Conservation (phyloP, 30 jellyfish, hydroid and myxozoan species). For the Chironex yamaguchii region DNA sequence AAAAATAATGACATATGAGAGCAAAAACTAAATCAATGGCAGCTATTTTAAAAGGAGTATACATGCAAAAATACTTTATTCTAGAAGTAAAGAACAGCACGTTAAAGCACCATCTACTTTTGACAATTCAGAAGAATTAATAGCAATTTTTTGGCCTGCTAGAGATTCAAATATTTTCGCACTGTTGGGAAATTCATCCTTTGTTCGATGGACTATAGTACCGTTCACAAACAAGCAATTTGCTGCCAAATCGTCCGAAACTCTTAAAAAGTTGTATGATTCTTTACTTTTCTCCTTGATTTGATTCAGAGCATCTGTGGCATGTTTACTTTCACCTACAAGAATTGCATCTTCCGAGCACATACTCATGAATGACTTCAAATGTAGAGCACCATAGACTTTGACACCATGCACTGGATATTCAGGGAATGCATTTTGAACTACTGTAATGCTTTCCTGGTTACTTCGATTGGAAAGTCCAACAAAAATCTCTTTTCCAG, state of each 20-base stretch:
- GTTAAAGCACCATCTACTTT: slow-evolving; percentile 94
- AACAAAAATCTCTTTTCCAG: slow-evolving; percentile 91
- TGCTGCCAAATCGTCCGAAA: slow-evolving; percentile 81
- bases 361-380: slow-evolving; percentile 81
- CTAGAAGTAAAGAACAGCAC: slow-evolving; percentile 66
- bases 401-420: slow-evolving; percentile 80
- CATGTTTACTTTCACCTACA: slow-evolving; percentile 54
- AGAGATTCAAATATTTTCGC: slow-evolving; percentile 41
- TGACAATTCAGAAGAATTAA: slow-evolving; percentile 62
- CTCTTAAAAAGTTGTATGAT: slow-evolving; percentile 46
- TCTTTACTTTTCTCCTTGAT: slow-evolving; percentile 61
- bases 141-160: slow-evolving; percentile 35
- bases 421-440: slow-evolving; percentile 57
- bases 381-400: slow-evolving; percentile 68
- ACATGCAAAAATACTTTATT: no score
- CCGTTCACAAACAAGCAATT: slow-evolving; percentile 84
- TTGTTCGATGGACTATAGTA: slow-evolving; percentile 62
- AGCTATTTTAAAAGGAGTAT: no score
- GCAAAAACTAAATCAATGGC: no score
- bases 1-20: no score
- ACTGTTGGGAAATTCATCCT: slow-evolving; percentile 70
- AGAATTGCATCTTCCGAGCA: slow-evolving; percentile 69
- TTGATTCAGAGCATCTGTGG: slow-evolving; percentile 37
- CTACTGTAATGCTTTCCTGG: slow-evolving; percentile 55
- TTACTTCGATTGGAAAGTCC: slow-evolving; percentile 83